Evolutionary conservation across 2,797 vertebrate genomes (phyloP).

Genomic region (Apodemus agrarius): DNA sequence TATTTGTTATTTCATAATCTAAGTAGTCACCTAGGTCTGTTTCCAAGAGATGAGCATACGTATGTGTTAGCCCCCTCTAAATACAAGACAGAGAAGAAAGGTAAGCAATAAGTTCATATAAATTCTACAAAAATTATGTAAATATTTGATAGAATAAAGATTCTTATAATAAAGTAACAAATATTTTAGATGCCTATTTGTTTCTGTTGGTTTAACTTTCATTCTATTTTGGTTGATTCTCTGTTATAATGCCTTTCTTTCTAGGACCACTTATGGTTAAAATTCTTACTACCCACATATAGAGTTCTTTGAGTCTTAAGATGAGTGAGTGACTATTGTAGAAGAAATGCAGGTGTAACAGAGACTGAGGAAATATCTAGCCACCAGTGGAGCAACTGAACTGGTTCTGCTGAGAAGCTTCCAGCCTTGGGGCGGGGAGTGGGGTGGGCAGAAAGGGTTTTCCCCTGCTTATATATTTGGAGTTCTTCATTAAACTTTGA

Average conservation of each 20-base stretch:
- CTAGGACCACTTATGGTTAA: background rate
- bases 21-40: background rate
- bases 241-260: background rate
- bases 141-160: background rate
- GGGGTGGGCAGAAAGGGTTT: no score
- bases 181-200: background rate
- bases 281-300: background rate
- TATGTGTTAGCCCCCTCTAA: background rate
- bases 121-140: background rate
- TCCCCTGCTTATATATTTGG: no score
- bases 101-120: background rate
- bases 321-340: background rate
- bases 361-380: background rate
- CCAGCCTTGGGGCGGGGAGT: no score
- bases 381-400: no score
- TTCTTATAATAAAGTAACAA: background rate
- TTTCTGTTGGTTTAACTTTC: conserved; percentile 4
- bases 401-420: no score
- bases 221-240: background rate
- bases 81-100: background rate
- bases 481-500: no score
- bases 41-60: background rate
- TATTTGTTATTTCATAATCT: background rate
- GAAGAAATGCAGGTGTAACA: background rate
- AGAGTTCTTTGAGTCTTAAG: background rate